phyloP scores from a whole-genome alignment of 2,113 vertebrate species.

The Orcinus orca region DNA sequence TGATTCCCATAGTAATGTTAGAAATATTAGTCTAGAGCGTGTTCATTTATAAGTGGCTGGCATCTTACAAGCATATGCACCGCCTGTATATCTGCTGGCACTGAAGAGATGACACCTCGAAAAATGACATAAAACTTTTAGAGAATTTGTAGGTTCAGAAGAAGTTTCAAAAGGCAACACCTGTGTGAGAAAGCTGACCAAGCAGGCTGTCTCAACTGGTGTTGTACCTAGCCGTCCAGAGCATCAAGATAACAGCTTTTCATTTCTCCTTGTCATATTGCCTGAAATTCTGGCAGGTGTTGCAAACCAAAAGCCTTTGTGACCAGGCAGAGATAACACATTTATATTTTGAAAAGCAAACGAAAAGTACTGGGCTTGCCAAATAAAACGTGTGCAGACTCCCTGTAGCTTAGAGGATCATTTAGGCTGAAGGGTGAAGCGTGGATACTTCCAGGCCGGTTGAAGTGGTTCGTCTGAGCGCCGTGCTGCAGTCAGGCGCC shows the following conservation, averaged over 20 bases:
- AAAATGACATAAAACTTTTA: neutral
- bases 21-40: neutral
- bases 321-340: neutral
- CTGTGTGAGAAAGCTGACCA: neutral
- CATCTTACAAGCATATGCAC: neutral
- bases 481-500: accelerated
- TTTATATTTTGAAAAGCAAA: neutral
- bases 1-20: neutral
- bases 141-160: neutral
- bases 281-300: neutral
- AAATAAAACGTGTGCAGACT: neutral
- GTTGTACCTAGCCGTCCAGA: neutral
- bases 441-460: neutral
- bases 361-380: neutral
- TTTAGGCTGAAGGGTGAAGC: neutral
- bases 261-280: neutral
- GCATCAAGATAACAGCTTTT: neutral
- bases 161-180: neutral
- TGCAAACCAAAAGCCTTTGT: too few relatives aligned
- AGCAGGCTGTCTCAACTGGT: neutral
- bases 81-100: neutral
- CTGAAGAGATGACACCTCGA: neutral
- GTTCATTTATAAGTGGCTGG: neutral
- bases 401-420: neutral
- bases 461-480: neutral